Evolutionary conservation across 2,797 vertebrate genomes (phyloP).

Genomic region (Periparus ater): DNA sequence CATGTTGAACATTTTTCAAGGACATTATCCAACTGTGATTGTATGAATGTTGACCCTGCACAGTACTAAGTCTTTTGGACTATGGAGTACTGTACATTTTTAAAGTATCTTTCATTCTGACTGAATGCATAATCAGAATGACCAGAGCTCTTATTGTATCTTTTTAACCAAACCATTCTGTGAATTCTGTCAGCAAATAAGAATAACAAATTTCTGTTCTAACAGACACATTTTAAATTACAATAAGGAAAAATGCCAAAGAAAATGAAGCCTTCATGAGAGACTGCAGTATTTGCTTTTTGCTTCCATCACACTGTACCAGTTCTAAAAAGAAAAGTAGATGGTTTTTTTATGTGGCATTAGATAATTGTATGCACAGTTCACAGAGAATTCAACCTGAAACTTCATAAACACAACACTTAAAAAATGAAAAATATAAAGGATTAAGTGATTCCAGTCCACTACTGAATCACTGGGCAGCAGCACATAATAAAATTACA

Average conservation of each 20-base stretch:
- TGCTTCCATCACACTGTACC: not conserved
- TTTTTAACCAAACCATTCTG: not conserved
- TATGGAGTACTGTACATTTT: not conserved
- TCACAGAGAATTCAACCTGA: not conserved
- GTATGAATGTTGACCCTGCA: not conserved
- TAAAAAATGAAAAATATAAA: not conserved
- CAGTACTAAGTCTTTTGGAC: not conserved
- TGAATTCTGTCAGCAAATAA: conserved; percentile 2
- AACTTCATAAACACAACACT: not conserved
- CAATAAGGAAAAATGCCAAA: not conserved
- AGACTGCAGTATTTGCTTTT: not conserved
- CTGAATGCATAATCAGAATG: not conserved
- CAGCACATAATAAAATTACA: not conserved
- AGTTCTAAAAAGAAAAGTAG: not conserved
- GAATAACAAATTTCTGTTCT: not conserved
- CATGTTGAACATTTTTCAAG: not conserved
- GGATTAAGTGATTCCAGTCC: not conserved
- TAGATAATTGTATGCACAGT: not conserved
- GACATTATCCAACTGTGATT: not conserved
- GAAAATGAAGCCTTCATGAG: not conserved
- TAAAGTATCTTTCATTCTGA: not conserved
- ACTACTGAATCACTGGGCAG: not conserved
- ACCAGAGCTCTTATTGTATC: not conserved
- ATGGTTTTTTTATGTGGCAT: not conserved
- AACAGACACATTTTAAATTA: not conserved